Evolutionary conservation across 2,888 invertebrate species (phyloP).

Genomic region (Ypsolopha scabrella): DNA sequence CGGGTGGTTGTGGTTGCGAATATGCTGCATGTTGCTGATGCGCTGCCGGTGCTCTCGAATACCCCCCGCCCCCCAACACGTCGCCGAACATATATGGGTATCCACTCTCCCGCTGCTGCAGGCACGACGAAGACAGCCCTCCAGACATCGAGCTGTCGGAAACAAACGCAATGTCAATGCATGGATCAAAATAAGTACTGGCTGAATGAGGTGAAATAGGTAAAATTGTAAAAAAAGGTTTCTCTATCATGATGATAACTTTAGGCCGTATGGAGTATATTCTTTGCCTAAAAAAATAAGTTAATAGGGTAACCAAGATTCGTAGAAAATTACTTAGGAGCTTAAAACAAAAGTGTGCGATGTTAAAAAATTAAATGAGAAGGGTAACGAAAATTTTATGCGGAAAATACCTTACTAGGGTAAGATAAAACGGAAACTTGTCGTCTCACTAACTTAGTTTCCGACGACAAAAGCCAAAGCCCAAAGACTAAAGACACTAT

Average conservation of each 20-base stretch:
- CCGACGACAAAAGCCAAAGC: conserved; percentile 51
- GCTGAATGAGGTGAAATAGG: too few species aligned
- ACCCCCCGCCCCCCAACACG: conserved; percentile 80
- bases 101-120: conserved; percentile 83
- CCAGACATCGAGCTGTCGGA: conserved; percentile 86
- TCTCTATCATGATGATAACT: too few species aligned
- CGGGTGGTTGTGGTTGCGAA: conserved; percentile 71
- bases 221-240: too few species aligned
- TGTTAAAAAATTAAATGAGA: too few species aligned
- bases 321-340: too few species aligned
- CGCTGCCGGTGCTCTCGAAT: conserved; percentile 78
- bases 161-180: not conserved
- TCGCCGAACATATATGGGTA: conserved; percentile 95
- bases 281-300: not conserved
- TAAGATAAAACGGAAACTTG: conserved; percentile 22
- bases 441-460: conserved; percentile 54
- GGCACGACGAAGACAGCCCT: conserved; percentile 84
- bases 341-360: too few species aligned
- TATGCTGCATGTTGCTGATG: conserved; percentile 78
- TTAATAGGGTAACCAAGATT: not conserved
- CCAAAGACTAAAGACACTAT: conserved; percentile 46
- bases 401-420: not conserved
- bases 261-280: not conserved
- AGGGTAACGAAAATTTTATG: not conserved
- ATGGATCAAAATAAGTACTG: not conserved